These are phyloP conservation scores for Lycorma delicatula DNA, from an alignment of 1,140 invertebrate species.

Conservation along the genomic window DNA sequence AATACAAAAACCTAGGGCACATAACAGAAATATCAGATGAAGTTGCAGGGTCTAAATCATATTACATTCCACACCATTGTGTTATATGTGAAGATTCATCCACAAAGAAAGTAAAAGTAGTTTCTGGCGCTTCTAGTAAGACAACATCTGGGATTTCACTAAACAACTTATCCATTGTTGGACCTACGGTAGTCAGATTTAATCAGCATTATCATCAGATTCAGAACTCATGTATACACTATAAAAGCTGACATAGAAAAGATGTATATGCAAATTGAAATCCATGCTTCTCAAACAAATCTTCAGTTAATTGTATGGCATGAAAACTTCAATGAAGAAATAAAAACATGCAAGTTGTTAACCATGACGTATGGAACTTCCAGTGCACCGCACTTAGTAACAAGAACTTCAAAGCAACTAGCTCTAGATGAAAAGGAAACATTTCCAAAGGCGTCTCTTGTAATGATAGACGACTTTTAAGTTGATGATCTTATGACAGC, in stretches of 20 bases:
- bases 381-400: conserved; percentile 33
- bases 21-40: too few relatives aligned
- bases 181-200: conserved; percentile 36
- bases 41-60: too few relatives aligned
- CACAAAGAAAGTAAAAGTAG: conserved; percentile 33
- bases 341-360: conserved; percentile 29
- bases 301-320: conserved; percentile 38
- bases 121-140: conserved; percentile 33
- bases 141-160: conserved; percentile 27
- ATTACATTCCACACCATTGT: conserved; percentile 30
- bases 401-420: conserved; percentile 33
- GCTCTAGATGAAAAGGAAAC: conserved; percentile 29
- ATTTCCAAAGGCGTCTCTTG: conserved; percentile 21
- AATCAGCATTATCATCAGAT: conserved; percentile 33
- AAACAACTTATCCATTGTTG: conserved; percentile 27
- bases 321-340: conserved; percentile 19
- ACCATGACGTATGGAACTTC: conserved; percentile 34
- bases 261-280: conserved; percentile 21
- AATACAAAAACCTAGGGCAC: too few relatives aligned
- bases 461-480: conserved; percentile 24
- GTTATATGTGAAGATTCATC: too few relatives aligned
- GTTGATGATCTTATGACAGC: conserved; percentile 26
- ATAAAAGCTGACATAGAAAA: conserved; percentile 33
- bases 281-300: conserved; percentile 19
- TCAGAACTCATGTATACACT: conserved; percentile 28